phyloP scores from a whole-genome alignment of 2,888 invertebrate species.

The Drosophila seclusa region DNA sequence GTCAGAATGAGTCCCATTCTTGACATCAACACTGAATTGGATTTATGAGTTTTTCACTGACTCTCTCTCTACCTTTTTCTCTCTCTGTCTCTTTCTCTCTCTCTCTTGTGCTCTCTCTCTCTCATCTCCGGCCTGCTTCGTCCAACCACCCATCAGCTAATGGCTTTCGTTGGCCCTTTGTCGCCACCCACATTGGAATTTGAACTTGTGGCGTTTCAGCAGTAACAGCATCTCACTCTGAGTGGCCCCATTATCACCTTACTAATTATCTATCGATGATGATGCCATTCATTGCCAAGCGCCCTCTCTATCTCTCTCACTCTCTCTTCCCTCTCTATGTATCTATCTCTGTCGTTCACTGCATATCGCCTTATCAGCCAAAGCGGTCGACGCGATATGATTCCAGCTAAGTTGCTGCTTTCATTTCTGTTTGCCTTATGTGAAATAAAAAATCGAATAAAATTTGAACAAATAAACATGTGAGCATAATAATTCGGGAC shows the following conservation, averaged over 20 bases:
- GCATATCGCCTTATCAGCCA: constrained; percentile 58
- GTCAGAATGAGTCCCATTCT: constrained; percentile 63
- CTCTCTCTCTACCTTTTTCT: neutral
- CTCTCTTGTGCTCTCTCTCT: neutral
- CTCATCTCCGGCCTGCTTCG: neutral
- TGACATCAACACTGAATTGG: constrained; percentile 47
- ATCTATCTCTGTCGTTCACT: neutral
- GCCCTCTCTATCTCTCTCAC: constrained; percentile 18
- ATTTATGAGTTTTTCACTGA: constrained; percentile 44
- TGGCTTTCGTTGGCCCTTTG: constrained; percentile 28
- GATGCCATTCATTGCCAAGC: constrained; percentile 64
- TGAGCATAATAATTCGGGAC: constrained; percentile 19
- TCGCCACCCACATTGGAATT: constrained; percentile 72
- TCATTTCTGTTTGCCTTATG: constrained; percentile 45
- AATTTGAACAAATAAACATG: constrained; percentile 65
- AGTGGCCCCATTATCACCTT: constrained; percentile 71
- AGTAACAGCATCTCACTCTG: constrained; percentile 55
- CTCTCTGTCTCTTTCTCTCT: no score
- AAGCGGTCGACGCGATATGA: constrained; percentile 47
- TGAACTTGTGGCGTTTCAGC: constrained; percentile 63
- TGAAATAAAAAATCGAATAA: constrained; percentile 51
- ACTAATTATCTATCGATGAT: constrained; percentile 78
- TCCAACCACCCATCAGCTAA: constrained; percentile 24
- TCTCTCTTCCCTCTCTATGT: neutral
- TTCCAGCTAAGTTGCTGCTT: constrained; percentile 56